Conservation (phyloP, 2,113 vertebrate genomes). For the Mormyrus lacerda region DNA sequence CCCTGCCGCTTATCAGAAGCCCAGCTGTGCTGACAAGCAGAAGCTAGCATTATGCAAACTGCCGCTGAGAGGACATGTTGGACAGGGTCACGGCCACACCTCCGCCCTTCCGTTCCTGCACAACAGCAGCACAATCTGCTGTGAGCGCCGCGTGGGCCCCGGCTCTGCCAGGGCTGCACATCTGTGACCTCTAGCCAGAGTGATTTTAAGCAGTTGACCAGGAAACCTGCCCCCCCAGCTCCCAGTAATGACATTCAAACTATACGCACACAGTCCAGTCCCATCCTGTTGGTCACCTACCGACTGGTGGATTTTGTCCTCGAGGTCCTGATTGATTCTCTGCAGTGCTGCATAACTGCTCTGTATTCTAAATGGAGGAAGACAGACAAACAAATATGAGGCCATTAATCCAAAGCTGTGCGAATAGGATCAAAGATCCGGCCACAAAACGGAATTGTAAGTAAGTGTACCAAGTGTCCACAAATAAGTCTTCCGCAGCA, state of each 20-base stretch:
- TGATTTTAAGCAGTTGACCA: not conserved
- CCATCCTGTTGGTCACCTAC: conserved; percentile 54
- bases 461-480: not conserved
- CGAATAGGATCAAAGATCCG: not conserved
- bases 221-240: not conserved
- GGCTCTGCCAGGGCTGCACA: not conserved
- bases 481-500: not conserved
- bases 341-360: conserved; percentile 89
- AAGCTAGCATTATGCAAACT: not conserved
- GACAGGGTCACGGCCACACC: not conserved
- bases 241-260: not conserved
- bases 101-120: not conserved
- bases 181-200: not conserved
- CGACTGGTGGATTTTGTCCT: conserved; percentile 88
- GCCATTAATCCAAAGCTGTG: not conserved
- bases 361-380: conserved; percentile 75
- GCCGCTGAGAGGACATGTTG: not conserved
- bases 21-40: conserved; percentile 2
- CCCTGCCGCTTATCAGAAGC: not conserved
- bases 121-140: not conserved
- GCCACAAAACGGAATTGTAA: not conserved
- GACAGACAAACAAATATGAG: not conserved
- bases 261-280: not conserved
- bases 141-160: not conserved
- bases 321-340: conserved; percentile 93